Base-by-base conservation (phyloP, 2,888 invertebrate genomes). In the Caenorhabditis macrosperma region DNA sequence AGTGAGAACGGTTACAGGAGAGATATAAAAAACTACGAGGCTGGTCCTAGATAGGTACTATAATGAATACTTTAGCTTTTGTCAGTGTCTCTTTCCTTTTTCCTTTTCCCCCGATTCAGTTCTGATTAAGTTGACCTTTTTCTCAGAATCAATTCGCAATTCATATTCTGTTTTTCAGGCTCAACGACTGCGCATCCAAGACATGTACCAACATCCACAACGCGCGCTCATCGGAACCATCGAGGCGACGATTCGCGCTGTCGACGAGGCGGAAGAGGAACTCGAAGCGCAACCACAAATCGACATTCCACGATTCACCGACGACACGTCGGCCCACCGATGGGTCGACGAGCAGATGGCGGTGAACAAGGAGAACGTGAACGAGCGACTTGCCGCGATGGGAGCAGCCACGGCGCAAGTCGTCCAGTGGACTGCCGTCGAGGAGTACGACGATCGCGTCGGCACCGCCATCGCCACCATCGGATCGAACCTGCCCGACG, bases 361-460 rank as follows among this genome's bases (percentile, higher is more conserved):
- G 91, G 95, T 96, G 68, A 95, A 95, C 91, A 95, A 96, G 91
- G 97, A 98, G 92, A 96, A 95, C 86, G 96, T 99, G 71, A 95
- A 95, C 83, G 96, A 96, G 64, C 96, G 98, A 91, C 95, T 99
- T 88, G 97, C 97, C 5, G 97, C 97, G 75, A 98, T 99, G 97
- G 98, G 96, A 92, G 98, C 98, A 0, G 98, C 98, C 69, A 99
- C 98, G 0, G 99, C 99, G 9, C 96, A 97, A 92, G 86, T 97
- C 60, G 95, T 97, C 74, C 96, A 96, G 0, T 93, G 95, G 72
- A 96, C 96, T 0, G 94, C 89, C 17, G 91, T 91, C 20, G 95
- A 97, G 72, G 97, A 97, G 91, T 95, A 96, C 91, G 95, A 95
- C 4, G 86, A 85, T 20, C 96, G 96, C 0, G 96, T 99, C 0